Percentiles rank a stretch among this genome's conserved stretches.
Conservation (phyloP, 2,888 invertebrate species). For the Gasteruption jaculator region DNA sequence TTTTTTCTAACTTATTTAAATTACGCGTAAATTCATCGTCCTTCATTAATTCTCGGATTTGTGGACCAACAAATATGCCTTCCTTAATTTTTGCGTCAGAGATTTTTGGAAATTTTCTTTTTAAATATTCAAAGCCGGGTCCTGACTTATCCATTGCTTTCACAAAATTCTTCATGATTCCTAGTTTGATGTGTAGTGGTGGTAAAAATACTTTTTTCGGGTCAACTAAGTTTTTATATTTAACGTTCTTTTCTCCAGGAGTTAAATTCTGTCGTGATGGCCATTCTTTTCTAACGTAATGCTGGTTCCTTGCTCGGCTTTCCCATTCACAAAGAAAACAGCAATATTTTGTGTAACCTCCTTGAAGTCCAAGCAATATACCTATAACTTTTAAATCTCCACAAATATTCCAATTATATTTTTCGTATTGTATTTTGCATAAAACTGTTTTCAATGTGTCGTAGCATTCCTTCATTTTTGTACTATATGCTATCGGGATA, state of each 20-base stretch:
- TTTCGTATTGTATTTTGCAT: constrained; percentile 28
- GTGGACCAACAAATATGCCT: constrained; percentile 30
- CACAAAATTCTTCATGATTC: constrained; percentile 29
- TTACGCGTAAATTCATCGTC: constrained; percentile 22
- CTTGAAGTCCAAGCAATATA: constrained; percentile 31
- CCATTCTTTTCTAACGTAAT: constrained; percentile 26
- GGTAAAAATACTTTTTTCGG: constrained; percentile 15
- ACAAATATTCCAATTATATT: constrained; percentile 31
- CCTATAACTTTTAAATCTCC: constrained; percentile 34
- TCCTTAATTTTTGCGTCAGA: constrained; percentile 31
- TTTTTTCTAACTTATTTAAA: constrained; percentile 20
- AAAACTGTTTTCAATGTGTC: constrained; percentile 32
- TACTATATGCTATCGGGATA: constrained; percentile 34
- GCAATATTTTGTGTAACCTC: constrained; percentile 29
- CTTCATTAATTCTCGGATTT: constrained; percentile 26
- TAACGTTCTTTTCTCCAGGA: constrained; percentile 16
- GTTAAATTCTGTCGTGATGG: constrained; percentile 7
- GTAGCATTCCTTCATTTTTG: constrained; percentile 34
- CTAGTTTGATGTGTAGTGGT: constrained; percentile 30
- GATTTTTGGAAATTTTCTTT: constrained; percentile 18
- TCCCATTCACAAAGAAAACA: constrained; percentile 32
- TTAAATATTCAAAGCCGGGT: constrained; percentile 19
- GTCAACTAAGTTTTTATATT: constrained; percentile 11
- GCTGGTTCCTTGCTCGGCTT: constrained; percentile 27
- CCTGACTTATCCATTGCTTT: constrained; percentile 19